Evolutionary conservation across 2,113 vertebrate species (phyloP).

Genomic region (Mesocricetus auratus): DNA sequence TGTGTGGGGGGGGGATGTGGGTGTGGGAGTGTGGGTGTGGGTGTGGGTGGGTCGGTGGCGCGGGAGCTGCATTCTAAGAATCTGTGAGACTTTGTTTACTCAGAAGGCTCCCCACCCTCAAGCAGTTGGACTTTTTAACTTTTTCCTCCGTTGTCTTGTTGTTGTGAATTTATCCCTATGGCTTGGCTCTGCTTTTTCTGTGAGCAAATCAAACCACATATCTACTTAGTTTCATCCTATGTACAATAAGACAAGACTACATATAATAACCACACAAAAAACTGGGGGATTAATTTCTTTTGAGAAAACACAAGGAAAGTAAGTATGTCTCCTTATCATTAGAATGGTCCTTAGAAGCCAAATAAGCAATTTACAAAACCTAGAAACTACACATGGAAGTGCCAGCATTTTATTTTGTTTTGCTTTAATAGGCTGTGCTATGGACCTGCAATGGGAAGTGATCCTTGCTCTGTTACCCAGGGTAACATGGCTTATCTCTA

Average conservation of each 20-base stretch:
- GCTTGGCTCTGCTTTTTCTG: neutral
- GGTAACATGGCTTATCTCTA: neutral
- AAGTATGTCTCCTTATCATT: neutral
- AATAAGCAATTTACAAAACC: conserved; percentile 26
- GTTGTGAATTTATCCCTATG: neutral
- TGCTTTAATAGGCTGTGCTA: neutral
- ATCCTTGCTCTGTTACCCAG: neutral
- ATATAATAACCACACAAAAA: neutral
- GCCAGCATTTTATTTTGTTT: neutral
- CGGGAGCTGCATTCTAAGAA: conserved; percentile 4
- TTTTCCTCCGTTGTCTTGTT: neutral
- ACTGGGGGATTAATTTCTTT: neutral
- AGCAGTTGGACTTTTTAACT: neutral
- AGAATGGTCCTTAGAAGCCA: conserved; percentile 47
- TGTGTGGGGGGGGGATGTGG: too few relatives aligned
- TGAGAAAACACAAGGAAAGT: neutral
- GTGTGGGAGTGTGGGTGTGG: too few relatives aligned
- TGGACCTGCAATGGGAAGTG: neutral
- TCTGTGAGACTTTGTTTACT: conserved; percentile 23
- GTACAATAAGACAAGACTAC: neutral
- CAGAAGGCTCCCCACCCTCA: neutral
- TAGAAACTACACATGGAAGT: neutral
- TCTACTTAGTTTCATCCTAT: neutral
- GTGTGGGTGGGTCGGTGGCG: too few relatives aligned
- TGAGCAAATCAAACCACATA: neutral